phyloP scores from a whole-genome alignment of 2,113 vertebrate species.

The Ochotona princeps region DNA sequence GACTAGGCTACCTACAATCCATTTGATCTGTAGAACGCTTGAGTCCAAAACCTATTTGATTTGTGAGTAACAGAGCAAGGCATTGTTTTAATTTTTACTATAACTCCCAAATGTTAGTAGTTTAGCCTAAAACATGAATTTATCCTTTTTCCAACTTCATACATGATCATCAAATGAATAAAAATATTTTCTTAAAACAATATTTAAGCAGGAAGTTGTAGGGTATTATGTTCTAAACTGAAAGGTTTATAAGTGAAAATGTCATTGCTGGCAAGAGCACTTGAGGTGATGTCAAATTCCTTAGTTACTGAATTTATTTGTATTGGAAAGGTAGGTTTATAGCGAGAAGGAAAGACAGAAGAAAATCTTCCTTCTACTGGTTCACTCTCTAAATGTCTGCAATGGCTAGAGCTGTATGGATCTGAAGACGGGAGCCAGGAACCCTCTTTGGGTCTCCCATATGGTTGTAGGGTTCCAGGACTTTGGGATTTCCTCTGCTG shows the following conservation, averaged over 20 bases:
- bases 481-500: too few relatives aligned
- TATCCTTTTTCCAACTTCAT: background rate
- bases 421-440: too few relatives aligned
- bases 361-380: too few relatives aligned
- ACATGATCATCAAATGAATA: background rate
- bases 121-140: constrained; percentile 33
- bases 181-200: background rate
- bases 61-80: constrained; percentile 11
- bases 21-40: background rate
- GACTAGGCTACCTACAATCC: background rate
- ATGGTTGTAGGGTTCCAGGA: too few relatives aligned
- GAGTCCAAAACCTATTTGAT: background rate
- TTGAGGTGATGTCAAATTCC: too few relatives aligned
- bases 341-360: too few relatives aligned
- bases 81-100: background rate
- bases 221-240: constrained; percentile 12
- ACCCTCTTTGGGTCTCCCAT: too few relatives aligned
- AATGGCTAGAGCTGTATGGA: too few relatives aligned
- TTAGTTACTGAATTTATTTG: too few relatives aligned
- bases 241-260: background rate
- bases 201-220: background rate
- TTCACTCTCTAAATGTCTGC: too few relatives aligned
- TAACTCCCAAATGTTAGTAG: background rate
- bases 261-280: background rate
- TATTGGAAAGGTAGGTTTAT: too few relatives aligned